Evolutionary conservation across 2,888 invertebrate genomes (phyloP).

Genomic region (Limnephilus auricula): DNA sequence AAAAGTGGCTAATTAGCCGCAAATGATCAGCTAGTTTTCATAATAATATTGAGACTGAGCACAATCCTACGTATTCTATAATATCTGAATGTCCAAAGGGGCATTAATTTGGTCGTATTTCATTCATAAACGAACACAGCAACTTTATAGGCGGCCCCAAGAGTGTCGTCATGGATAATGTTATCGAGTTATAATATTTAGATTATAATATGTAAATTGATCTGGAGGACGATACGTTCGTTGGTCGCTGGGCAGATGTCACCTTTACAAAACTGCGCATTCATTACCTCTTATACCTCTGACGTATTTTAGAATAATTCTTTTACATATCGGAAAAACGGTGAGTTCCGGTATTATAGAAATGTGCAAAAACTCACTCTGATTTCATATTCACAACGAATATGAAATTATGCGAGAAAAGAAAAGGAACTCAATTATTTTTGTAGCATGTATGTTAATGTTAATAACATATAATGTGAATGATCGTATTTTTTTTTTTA

Average conservation of each 20-base stretch:
- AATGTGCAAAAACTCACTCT: neutral
- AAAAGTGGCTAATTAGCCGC: neutral
- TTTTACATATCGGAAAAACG: neutral
- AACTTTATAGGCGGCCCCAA: neutral
- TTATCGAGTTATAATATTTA: neutral
- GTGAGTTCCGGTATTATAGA: neutral
- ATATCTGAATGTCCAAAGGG: neutral
- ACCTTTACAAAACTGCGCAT: slow-evolving; percentile 12
- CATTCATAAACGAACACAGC: slow-evolving; percentile 5
- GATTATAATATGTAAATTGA: neutral
- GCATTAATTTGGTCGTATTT: neutral
- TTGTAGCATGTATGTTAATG: no score
- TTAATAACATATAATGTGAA: no score
- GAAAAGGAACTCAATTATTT: neutral
- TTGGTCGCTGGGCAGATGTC: slow-evolving; percentile 2
- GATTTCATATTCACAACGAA: no score
- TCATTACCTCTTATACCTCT: neutral
- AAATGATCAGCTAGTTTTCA: neutral
- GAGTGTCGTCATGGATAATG: neutral
- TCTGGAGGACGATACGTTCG: slow-evolving; percentile 4
- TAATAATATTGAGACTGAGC: neutral
- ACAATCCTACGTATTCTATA: neutral
- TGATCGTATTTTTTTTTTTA: no score
- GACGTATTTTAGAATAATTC: neutral
- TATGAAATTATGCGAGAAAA: neutral